Evolutionary conservation across 37 sponge, comb jelly and placozoan genomes (phyloP), one percentile per base, ranked within the genome.

Genomic region (Petrosia ficiformis): DNA sequence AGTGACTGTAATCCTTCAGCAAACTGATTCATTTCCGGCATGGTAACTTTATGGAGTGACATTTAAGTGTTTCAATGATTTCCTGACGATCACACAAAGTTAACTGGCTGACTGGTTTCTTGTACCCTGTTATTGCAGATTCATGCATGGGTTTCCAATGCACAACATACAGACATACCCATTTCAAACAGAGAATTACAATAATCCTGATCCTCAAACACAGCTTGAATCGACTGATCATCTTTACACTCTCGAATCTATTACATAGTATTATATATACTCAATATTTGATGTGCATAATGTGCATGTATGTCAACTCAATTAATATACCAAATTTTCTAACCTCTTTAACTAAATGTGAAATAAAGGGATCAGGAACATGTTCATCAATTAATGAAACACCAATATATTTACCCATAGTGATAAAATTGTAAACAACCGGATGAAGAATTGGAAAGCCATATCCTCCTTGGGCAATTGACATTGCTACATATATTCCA

Each of bases 371-470:
- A n/a, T n/a, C n/a, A n/a, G n/a, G n/a, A n/a, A n/a, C 24, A 19
- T 39, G 67, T n/a, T 4, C 5, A 39, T 39, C 67, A 29, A 26
- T 4, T n/a, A 77, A 34, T 32, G 43, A 21, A 35, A 24, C 29
- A 11, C 29, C n/a, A 64, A 40, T 10, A 31, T 77, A 77, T 8
- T 39, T 24, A 22, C 67, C 77, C 16, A 54, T 77, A 2, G 4
- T 39, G 14, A 77, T 60, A 37, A 65, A 77, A 4, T 63, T n/a
- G 39, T 77, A 77, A 3, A 65, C 77, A 24, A 54, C 77, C 3
- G 77, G 77, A 21, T 41, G 67, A 38, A 77, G 41, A 28, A 41
- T n/a, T 3, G 77, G 77, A 24, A 77, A 65, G 28, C 77, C 77
- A 5, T 32, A 31, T 3, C 77, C 77, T 21, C 77, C 77, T 65